A percentile compares a stretch with the other conserved stretches of the same genome.
Evolutionary conservation across 2,888 invertebrate species (phyloP).

Genomic region (Isoperla grammatica): DNA sequence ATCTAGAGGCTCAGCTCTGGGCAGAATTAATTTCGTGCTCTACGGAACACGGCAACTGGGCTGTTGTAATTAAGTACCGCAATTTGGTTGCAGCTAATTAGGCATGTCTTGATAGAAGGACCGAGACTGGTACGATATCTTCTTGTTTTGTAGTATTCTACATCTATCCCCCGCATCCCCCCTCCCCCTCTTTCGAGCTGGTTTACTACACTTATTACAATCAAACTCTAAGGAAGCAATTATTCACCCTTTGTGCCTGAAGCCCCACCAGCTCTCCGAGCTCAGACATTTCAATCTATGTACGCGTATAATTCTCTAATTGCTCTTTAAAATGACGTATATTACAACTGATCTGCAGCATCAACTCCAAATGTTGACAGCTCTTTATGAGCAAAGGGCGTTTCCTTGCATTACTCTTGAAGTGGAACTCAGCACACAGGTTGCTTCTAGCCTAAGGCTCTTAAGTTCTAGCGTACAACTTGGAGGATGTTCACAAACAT

Average conservation of each 20-base stretch:
- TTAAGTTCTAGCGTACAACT: too few species aligned
- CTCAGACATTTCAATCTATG: conserved; percentile 10
- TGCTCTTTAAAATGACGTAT: neutral
- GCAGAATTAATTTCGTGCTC: conserved; percentile 28
- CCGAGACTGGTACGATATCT: conserved; percentile 19
- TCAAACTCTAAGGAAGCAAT: conserved; percentile 18
- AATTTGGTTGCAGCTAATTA: conserved; percentile 28
- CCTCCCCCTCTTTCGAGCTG: neutral
- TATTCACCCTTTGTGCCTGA: conserved; percentile 17
- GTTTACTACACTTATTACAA: conserved; percentile 18
- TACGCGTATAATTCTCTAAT: neutral
- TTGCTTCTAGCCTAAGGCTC: too few species aligned
- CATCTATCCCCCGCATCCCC: neutral
- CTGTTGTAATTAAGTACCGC: conserved; percentile 28
- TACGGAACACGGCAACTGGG: conserved; percentile 21
- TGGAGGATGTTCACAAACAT: too few species aligned
- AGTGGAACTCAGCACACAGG: too few species aligned
- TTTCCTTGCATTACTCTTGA: too few species aligned
- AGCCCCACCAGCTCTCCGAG: neutral
- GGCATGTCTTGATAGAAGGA: conserved; percentile 29
- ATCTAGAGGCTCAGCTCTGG: conserved; percentile 5
- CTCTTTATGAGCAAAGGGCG: too few species aligned
- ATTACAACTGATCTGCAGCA: neutral
- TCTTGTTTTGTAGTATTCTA: conserved; percentile 13
- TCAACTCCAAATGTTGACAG: too few species aligned